Base-by-base conservation (phyloP, 2,888 invertebrate species). In the Ypsolopha sequella region DNA sequence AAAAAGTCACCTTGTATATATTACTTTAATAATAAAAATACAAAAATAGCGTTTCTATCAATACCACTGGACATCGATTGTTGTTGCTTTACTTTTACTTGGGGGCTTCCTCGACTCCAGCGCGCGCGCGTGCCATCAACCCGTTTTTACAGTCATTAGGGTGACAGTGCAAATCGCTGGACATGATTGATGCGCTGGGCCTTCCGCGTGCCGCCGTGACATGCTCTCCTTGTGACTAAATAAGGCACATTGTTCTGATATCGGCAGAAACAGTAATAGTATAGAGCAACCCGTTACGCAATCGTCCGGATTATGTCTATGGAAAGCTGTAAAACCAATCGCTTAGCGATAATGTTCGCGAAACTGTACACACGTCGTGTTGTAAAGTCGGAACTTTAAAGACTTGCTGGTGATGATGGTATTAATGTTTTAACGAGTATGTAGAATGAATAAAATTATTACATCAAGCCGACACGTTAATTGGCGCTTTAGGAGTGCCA, bases 201-300 rank as follows among this genome's bases (percentile, higher is more conserved):
- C 77, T 80, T 79, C 80, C 81, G 81, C 79, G 73, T 80, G 70
- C 69, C 76, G 55, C 61, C 65, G 63, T 71, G 67, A 66, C 70
- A 61, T 58, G 43, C 24, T 34, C 34, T 41, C 49, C 41, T 48
- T 38, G 24, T 38, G 24, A 39, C 13, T 11, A 14, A 14, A 38
- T 47, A 36, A 7, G n/a, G 14, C 14, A 49, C 34, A 49, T 49
- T 49, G 49, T 41, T 33, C 11, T 24, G 46, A 46, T 41, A 34
- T 9, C 11, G 49, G 11, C 6, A 63, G 56, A 53, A 70, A 75
- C 78, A 72, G 76, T 77, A 75, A 68, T 77, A 72, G 76, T 77
- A 75, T 67, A 66, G 56, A 59, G 58, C 54, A 51, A 51, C 63
- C 82, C 82, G 84, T 80, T 84, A 82, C 69, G 66, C 69, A 80